Base-by-base conservation (phyloP, 2,113 vertebrate species). In the Strix aluco region DNA sequence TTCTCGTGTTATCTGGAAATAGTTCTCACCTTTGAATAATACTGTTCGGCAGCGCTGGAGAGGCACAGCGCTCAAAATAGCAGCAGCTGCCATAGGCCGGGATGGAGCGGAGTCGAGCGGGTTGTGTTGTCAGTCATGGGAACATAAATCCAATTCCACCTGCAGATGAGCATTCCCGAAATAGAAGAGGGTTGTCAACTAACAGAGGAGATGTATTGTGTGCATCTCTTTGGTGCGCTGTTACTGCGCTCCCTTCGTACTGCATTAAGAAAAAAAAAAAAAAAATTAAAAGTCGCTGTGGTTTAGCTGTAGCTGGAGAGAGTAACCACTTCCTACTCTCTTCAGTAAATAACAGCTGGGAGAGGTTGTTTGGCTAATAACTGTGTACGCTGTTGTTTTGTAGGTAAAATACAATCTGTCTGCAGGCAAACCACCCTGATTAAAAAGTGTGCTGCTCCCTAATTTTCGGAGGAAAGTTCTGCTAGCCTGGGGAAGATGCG, bases 71-170 rank as follows among this genome's bases (percentile, higher is more conserved):
- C 95, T 90, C 27, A 89, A 86, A 96, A 96, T 95, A 96, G 95
- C 92, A 94, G 59, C 87, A 69, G 91, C 93, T 96, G 89, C 91
- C 75, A 92, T 27, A 40, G 95, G 93, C 86, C 40, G 1, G 90
- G 90, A 6, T 84, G 77, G 86, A 90, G 90, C 49, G 4, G 74
- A 75, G 63, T 61, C 12, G 30, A 89, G 78, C 3, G 83, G 88
- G 94, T 74, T 62, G 91, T 77, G 90, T 65, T 95, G 92, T 93
- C 95, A 94, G 90, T 96, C 92, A 88, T 65, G 92, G 94, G 96
- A 96, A 27, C 84, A 78, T 11, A 86, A 93, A 95, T 94, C 96
- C 94, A 78, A 92, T 95, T 93, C 95, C 94, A 95, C 92, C 94
- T 95, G 95, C 88, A 32, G 81, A 90, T 88, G 88, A 96, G 74